Percentiles rank a stretch among this genome's conserved stretches.
These are phyloP conservation scores for Peribatodes rhomboidaria DNA, from an alignment of 2,888 invertebrate species.

Conservation along the genomic window DNA sequence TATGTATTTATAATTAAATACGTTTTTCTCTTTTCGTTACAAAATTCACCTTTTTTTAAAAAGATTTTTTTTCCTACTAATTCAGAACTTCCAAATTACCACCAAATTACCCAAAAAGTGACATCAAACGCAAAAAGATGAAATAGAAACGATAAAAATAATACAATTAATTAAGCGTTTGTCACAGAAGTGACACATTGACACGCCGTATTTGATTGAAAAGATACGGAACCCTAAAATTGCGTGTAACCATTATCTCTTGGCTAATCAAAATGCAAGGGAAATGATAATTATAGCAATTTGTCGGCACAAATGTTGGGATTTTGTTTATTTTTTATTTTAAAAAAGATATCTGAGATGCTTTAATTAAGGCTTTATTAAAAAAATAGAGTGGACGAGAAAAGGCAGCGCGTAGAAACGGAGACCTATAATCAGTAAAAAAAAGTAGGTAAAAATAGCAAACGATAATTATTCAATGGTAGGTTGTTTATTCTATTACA, in stretches of 20 bases:
- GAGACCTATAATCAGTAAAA: no score
- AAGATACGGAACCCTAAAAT: slow-evolving; percentile 65
- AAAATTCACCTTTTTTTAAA: background rate
- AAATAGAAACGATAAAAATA: slow-evolving; percentile 43
- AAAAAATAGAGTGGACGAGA: background rate
- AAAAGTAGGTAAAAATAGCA: no score
- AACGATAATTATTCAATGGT: no score
- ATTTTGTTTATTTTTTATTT: slow-evolving; percentile 45
- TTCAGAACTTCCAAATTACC: slow-evolving; percentile 23
- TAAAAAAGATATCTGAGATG: slow-evolving; percentile 26
- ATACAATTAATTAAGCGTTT: slow-evolving; percentile 70
- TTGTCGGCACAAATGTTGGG: slow-evolving; percentile 63
- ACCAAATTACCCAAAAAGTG: slow-evolving; percentile 24
- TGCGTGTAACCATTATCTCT: slow-evolving; percentile 70
- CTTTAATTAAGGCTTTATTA: slow-evolving; percentile 9
- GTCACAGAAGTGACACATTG: slow-evolving; percentile 66
- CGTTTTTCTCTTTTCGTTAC: no score
- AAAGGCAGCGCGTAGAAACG: no score
- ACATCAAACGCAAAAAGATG: slow-evolving; percentile 36
- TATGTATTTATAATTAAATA: no score
- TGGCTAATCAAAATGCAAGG: slow-evolving; percentile 51
- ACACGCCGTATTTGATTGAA: slow-evolving; percentile 65
- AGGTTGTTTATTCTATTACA: no score
- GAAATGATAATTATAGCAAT: slow-evolving; percentile 75
- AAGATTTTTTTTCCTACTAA: background rate